phyloP scores from a whole-genome alignment of 2,888 invertebrate genomes.

The Norana najaformis region DNA sequence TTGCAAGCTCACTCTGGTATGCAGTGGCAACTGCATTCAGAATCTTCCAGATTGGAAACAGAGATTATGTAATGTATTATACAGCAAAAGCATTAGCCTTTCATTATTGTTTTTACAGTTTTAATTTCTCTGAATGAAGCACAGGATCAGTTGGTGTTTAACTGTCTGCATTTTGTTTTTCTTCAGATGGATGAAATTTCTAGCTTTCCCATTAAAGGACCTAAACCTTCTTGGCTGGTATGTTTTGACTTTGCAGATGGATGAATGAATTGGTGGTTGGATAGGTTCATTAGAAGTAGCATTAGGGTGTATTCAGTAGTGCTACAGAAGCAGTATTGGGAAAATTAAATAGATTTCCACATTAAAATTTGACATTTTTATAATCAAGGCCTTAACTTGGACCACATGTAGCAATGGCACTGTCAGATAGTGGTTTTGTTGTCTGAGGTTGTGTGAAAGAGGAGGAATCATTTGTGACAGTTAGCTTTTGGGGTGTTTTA shows the following conservation, averaged over 20 bases:
- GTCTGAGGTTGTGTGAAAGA: background rate
- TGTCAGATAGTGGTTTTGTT: background rate
- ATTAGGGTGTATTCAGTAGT: background rate
- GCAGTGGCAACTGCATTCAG: background rate
- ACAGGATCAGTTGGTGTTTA: too few species aligned
- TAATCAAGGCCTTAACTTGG: background rate
- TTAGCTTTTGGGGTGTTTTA: too few species aligned
- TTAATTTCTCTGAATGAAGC: too few species aligned
- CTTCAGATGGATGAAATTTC: constrained; percentile 55
- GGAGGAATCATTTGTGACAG: background rate
- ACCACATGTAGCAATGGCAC: background rate
- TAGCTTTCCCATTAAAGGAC: constrained; percentile 59
- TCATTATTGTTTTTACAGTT: background rate
- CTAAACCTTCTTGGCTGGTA: constrained; percentile 61
- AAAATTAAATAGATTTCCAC: background rate
- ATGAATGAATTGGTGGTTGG: background rate
- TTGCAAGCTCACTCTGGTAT: background rate
- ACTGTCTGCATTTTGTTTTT: constrained; percentile 24
- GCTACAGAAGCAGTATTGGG: background rate
- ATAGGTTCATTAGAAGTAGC: background rate
- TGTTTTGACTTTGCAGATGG: constrained; percentile 39
- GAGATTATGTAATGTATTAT: background rate
- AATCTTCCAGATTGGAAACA: background rate
- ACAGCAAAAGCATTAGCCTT: background rate
- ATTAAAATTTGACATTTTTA: background rate